Evolutionary conservation across 2,113 vertebrate genomes (phyloP), one percentile per base, ranked within the genome.

Genomic region (Alosa alosa): DNA sequence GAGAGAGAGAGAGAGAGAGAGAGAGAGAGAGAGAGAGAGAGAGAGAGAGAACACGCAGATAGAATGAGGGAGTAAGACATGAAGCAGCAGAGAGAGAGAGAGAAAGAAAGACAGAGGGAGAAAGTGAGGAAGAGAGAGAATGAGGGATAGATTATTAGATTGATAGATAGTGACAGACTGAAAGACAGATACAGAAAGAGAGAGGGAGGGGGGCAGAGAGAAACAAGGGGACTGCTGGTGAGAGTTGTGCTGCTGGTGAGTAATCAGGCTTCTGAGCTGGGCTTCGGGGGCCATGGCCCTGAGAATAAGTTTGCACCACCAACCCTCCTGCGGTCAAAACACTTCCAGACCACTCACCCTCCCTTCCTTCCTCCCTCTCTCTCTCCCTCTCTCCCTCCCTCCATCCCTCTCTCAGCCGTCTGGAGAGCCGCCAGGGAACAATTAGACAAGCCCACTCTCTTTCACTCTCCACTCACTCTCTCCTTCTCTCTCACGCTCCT

Each of bases 381-480:
- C 64, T 81, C 31, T 25, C 60, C n/a, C 86, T 91, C 87, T 90
- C 85, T 91, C 90, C 91, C 89, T 89, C 90, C 60, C 36, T 47
- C 64, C 36, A 0, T 47, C 60, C 75, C 88, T 89, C 90, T 86
- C 89, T 90, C 88, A 36, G 31, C 36, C 4, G 10, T 78, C 72
- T 78, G 36, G 36, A 41, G 4, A 36, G 4, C 36, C 11, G 36
- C 72, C 36, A 78, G 72, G 72, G 72, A 78, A 39, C 72, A 78
- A 78, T 39, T 78, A 78, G 72, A 78, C 72, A 78, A 36, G 72
- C 31, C 45, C 13, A 60, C 50, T 52, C 45, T 82, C 31, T 36
- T 11, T 68, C 46, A 2, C 18, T 17, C 20, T 36, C 31, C 3
- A 11, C 31, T 39, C 68, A n/a, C 72, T 36, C 4, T 55, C 17